Evolutionary conservation across 1,140 invertebrate species (phyloP).

Genomic region (Portunus trituberculatus): DNA sequence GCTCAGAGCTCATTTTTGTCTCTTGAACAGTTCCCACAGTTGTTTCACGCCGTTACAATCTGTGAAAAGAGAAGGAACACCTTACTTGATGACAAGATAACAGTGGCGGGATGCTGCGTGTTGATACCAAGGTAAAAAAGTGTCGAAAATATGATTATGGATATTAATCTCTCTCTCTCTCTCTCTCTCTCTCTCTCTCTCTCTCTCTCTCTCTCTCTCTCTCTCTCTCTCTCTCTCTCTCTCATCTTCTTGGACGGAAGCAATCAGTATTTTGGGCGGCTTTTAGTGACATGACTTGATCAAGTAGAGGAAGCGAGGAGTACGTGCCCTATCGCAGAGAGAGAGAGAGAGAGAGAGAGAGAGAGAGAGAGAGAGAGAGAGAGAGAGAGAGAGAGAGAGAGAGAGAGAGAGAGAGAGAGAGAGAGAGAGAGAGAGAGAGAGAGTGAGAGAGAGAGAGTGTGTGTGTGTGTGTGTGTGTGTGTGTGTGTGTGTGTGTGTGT

Average conservation of each 20-base stretch:
- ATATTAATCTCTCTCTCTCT: neutral
- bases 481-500: too few relatives aligned
- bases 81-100: neutral
- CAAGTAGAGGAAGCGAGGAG: too few relatives aligned
- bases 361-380: slow-evolving; percentile 2
- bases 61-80: neutral
- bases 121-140: neutral
- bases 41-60: neutral
- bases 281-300: neutral
- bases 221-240: too few relatives aligned
- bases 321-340: too few relatives aligned
- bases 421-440: neutral
- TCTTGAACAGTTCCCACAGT: neutral
- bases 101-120: too few relatives aligned
- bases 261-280: neutral
- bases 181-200: too few relatives aligned
- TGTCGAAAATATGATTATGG: neutral
- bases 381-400: slow-evolving; percentile 27
- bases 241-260: neutral
- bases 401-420: slow-evolving; percentile 4
- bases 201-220: too few relatives aligned
- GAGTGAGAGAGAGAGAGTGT: neutral
- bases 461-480: too few relatives aligned
- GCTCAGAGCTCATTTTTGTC: too few relatives aligned
- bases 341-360: neutral